These are phyloP conservation scores for Ypsolopha scabrella DNA, from an alignment of 2,888 invertebrate genomes.

Conservation along the genomic window DNA sequence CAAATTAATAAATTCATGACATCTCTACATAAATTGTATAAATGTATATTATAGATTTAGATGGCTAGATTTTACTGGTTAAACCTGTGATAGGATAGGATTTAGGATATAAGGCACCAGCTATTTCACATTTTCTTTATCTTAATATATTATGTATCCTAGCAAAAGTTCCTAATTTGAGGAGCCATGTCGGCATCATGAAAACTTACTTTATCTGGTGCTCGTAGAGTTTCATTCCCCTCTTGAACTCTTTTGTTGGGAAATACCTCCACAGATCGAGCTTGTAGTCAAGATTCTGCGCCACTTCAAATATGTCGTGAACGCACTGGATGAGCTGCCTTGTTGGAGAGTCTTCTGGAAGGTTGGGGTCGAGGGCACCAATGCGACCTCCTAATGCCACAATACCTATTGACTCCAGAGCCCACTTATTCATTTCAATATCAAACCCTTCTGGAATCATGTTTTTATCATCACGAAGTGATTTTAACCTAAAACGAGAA, in stretches of 20 bases:
- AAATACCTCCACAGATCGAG: conserved; percentile 36
- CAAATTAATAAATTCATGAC: too few relatives aligned
- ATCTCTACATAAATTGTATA: too few relatives aligned
- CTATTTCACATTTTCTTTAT: too few relatives aligned
- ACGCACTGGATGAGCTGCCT: conserved; percentile 35
- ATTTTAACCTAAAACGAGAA: conserved; percentile 53
- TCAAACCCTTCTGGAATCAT: conserved; percentile 68
- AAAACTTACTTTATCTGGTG: conserved; percentile 35
- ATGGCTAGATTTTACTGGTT: too few relatives aligned
- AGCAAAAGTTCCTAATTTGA: too few relatives aligned
- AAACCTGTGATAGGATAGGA: too few relatives aligned
- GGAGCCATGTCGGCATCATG: too few relatives aligned
- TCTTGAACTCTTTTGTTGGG: conserved; percentile 32
- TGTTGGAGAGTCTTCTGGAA: conserved; percentile 38
- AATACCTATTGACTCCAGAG: conserved; percentile 66
- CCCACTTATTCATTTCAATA: conserved; percentile 72
- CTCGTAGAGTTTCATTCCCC: conserved; percentile 37
- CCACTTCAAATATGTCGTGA: conserved; percentile 28
- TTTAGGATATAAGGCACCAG: too few relatives aligned
- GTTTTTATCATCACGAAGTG: conserved; percentile 54
- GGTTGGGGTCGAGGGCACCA: conserved; percentile 36
- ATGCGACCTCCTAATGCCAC: conserved; percentile 47
- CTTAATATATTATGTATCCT: too few relatives aligned
- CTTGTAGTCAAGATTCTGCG: conserved; percentile 34
- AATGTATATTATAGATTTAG: too few relatives aligned